Evolutionary conservation across 2,113 vertebrate genomes (phyloP), one percentile per base, ranked within the genome.

Genomic region (Hassar affinis): DNA sequence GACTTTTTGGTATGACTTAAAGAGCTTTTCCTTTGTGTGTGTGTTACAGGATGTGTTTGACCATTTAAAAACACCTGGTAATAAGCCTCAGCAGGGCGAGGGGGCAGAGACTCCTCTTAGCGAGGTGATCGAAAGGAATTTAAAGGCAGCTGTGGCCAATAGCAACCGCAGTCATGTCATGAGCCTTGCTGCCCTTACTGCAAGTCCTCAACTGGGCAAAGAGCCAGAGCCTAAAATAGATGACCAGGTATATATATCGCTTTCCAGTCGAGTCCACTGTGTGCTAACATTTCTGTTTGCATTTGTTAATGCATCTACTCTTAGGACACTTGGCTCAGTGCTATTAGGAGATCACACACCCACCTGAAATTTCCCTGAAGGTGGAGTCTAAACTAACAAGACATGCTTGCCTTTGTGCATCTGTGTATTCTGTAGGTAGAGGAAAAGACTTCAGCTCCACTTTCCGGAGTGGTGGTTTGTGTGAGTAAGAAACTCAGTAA

Each of bases 401-500:
- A 62, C 18, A 5, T 68, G 8, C 22, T 45, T n/a, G 45, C 12
- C 57, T 38, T 18, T 69, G 47, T 80, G 56, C 72, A 0, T 82
- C 8, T 75, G 27, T 49, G 8, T 82, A 27, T 17, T 49, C 12
- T 84, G 22, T 51, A 94, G 92, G 82, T 82, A 5, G 83, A 84
- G 69, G 87, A 93, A 64, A 89, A 90, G 84, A 92, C 90, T 7
- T 71, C 86, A 9, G 92, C 92, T 0, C 94, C 95, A 22, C 93
- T 99, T 68, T 85, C 82, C 0, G 90, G 91, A 66, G 94, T 96
- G 38, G 97, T 99, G 79, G 90, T 98, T 59, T 99, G 91, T 89
- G 97, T 99, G 59, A 97, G 96, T 86, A 99, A 97, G 92, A 99
- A 98, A 85, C 95, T 99, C 54, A 93, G 90, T 88, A 97, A 96